These are phyloP conservation scores for Drosophila seclusa DNA, from an alignment of 2,888 invertebrate genomes.

Conservation along the genomic window DNA sequence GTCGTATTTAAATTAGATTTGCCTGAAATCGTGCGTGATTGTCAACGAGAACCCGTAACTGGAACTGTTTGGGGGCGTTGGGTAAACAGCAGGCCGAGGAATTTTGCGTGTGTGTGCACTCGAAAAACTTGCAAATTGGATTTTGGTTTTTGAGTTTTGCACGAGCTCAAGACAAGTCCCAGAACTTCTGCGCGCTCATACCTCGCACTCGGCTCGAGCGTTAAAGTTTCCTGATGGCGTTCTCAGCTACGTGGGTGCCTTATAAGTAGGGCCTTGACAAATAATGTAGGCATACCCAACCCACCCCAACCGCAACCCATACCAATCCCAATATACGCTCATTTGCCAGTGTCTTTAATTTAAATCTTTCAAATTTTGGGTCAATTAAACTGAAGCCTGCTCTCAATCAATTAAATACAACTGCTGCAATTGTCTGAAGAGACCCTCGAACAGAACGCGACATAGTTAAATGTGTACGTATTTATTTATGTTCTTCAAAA, in stretches of 20 bases:
- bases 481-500: slow-evolving; percentile 49
- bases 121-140: slow-evolving; percentile 78
- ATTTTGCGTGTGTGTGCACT: slow-evolving; percentile 69
- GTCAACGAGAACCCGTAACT: slow-evolving; percentile 56
- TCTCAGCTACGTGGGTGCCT: slow-evolving; percentile 20
- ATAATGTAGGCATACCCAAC: neutral
- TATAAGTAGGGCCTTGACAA: slow-evolving; percentile 17
- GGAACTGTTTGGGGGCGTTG: slow-evolving; percentile 9
- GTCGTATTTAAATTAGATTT: slow-evolving; percentile 81
- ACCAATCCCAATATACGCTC: slow-evolving; percentile 8
- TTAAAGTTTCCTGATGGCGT: slow-evolving; percentile 26
- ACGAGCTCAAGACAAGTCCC: slow-evolving; percentile 37
- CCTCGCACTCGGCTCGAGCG: slow-evolving; percentile 35
- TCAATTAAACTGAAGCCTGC: slow-evolving; percentile 72
- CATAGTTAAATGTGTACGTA: slow-evolving; percentile 41
- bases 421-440: slow-evolving; percentile 70
- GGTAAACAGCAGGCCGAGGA: slow-evolving; percentile 49
- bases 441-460: slow-evolving; percentile 36
- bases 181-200: slow-evolving; percentile 42
- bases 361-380: slow-evolving; percentile 57
- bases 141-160: slow-evolving; percentile 73
- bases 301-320: neutral
- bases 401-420: slow-evolving; percentile 70
- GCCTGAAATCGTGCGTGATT: slow-evolving; percentile 81
- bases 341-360: slow-evolving; percentile 50